Evolutionary conservation across 1,140 invertebrate species (phyloP).

Genomic region (Drosophila obscura): DNA sequence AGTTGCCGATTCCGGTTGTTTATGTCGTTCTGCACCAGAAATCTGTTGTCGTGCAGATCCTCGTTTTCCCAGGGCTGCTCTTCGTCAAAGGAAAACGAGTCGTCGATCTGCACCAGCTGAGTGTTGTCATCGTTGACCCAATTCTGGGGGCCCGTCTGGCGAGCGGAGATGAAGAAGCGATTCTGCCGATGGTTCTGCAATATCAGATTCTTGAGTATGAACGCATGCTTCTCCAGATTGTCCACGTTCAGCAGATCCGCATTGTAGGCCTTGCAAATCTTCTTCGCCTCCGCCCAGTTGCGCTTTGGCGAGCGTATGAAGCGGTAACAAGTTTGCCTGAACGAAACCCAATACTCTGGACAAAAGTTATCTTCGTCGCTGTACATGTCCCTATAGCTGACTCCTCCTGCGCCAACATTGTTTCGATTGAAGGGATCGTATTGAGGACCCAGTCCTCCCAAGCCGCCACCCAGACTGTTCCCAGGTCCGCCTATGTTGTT

Average conservation of each 20-base stretch:
- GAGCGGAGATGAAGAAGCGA: constrained; percentile 93
- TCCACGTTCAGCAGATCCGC: constrained; percentile 92
- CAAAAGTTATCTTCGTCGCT: constrained; percentile 85
- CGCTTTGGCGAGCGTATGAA: constrained; percentile 94
- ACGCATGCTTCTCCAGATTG: constrained; percentile 93
- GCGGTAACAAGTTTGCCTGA: constrained; percentile 91
- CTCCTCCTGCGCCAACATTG: constrained; percentile 17
- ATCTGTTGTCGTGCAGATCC: constrained; percentile 78
- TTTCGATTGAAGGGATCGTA: constrained; percentile 79
- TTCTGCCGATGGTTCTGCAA: constrained; percentile 93
- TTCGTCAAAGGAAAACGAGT: constrained; percentile 89
- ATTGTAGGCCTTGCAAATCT: constrained; percentile 91
- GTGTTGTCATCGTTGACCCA: constrained; percentile 95
- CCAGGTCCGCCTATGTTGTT: constrained; percentile 48
- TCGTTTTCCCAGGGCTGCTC: constrained; percentile 68
- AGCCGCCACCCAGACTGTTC: constrained; percentile 46
- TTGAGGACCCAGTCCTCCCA: constrained; percentile 51
- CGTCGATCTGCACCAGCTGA: constrained; percentile 90
- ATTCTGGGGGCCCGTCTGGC: constrained; percentile 89
- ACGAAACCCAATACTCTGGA: constrained; percentile 92
- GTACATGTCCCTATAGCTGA: constrained; percentile 61
- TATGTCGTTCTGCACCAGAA: constrained; percentile 68
- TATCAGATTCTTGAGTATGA: constrained; percentile 91
- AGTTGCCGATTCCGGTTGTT: constrained; percentile 76
- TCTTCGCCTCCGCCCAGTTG: constrained; percentile 90